Conservation (phyloP, 2,797 vertebrate genomes). For the Danio tinwini region DNA sequence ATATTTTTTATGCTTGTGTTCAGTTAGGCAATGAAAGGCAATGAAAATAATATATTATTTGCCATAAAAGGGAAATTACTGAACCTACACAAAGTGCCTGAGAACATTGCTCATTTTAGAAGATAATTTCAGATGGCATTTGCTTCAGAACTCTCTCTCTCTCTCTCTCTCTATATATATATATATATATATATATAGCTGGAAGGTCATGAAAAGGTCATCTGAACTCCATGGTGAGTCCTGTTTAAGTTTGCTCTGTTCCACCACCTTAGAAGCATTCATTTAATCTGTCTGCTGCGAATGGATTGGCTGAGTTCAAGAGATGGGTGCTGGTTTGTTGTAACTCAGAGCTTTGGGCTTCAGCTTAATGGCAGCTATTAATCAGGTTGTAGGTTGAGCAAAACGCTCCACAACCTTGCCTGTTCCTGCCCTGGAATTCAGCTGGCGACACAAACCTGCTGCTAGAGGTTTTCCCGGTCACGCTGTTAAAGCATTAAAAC, state of each 20-base stretch:
- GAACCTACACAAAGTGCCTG: too few relatives aligned
- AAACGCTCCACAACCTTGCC: slow-evolving; percentile 19
- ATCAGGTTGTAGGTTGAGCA: slow-evolving; percentile 46
- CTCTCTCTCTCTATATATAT: too few relatives aligned
- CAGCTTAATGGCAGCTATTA: slow-evolving; percentile 56
- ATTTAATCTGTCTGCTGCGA: slow-evolving; percentile 73
- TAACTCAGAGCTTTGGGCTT: slow-evolving; percentile 49
- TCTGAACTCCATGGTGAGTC: neutral
- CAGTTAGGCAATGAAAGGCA: too few relatives aligned
- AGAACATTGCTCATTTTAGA: too few relatives aligned
- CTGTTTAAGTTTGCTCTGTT: slow-evolving; percentile 17
- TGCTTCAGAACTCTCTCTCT: too few relatives aligned
- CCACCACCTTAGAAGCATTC: slow-evolving; percentile 59
- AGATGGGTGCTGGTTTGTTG: slow-evolving; percentile 37
- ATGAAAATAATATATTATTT: too few relatives aligned
- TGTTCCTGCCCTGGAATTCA: slow-evolving; percentile 13
- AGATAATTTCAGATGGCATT: too few relatives aligned
- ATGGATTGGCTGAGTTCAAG: slow-evolving; percentile 60
- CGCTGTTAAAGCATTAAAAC: slow-evolving; percentile 10
- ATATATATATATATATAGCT: too few relatives aligned
- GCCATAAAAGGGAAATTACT: too few relatives aligned
- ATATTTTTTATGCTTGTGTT: too few relatives aligned
- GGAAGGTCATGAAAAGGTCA: neutral
- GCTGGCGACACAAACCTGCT: slow-evolving; percentile 12
- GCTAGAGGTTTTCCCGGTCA: slow-evolving; percentile 23